phyloP scores from a whole-genome alignment of 2,113 vertebrate genomes.

The Lamprotornis superbus region DNA sequence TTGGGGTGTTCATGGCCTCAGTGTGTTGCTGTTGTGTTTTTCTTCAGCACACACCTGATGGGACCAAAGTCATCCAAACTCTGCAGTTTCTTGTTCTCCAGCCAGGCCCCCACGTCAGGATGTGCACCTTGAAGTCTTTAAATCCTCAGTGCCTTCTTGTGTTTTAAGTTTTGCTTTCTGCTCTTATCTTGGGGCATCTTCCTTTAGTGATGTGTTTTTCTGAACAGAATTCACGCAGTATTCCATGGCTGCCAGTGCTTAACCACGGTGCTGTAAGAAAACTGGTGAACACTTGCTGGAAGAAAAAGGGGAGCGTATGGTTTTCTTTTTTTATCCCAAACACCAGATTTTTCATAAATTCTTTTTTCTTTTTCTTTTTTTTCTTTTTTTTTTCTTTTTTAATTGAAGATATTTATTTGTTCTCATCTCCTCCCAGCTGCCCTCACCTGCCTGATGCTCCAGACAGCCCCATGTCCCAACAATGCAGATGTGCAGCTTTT shows the following conservation, averaged over 20 bases:
- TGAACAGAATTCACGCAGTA: fast-evolving
- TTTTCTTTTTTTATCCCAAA: not conserved
- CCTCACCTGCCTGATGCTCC: not conserved
- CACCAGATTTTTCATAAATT: not conserved
- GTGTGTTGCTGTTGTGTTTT: slow-evolving; percentile 13
- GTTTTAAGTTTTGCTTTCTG: not conserved
- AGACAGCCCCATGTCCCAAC: not conserved
- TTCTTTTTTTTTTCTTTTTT: not conserved
- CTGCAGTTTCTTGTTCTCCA: not conserved
- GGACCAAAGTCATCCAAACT: not conserved
- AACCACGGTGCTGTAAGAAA: not conserved
- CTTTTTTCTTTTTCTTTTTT: not conserved
- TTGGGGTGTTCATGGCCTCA: not conserved
- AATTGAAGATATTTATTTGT: not conserved
- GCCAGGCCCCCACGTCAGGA: not conserved
- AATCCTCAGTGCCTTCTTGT: not conserved
- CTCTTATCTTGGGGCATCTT: not conserved
- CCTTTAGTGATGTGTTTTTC: not conserved
- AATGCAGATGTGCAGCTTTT: not conserved
- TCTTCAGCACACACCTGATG: not conserved
- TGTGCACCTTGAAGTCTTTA: not conserved
- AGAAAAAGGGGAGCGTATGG: not conserved
- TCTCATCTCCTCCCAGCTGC: not conserved
- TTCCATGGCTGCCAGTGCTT: not conserved
- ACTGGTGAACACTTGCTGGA: not conserved